Evolutionary conservation across 2,113 vertebrate genomes (phyloP), one percentile per base, ranked within the genome.

Genomic region (Antidorcas marsupialis): DNA sequence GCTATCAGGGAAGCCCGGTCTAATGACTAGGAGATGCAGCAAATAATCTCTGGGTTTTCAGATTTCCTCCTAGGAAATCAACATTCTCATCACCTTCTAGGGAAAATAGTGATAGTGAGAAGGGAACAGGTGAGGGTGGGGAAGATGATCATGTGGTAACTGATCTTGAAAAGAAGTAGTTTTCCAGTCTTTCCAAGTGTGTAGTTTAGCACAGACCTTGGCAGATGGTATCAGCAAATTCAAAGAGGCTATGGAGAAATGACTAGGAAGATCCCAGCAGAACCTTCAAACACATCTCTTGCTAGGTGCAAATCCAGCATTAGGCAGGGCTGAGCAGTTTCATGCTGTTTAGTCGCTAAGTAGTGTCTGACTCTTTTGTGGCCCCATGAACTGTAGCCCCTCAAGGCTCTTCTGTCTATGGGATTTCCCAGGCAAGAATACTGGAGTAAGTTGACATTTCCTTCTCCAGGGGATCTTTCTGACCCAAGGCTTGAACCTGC

Each of bases 81-180:
- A 74, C 28, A 93, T 57, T 43, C 33, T 84, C 71, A 17, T 28
- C 62, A 15, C 15, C 43, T 92, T 89, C 45, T 16, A 71, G n/a
- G 6, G 27, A 67, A 89, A 59, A 7, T 15, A 25, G 25, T 27
- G 27, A 28, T 15, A 33, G 28, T 11, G 1, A 8, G 12, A 83
- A 62, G 55, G n/a, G 67, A 76, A 19, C 3, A 60, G 21, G 55
- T 52, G 25, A 57, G 28, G 19, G 10, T 17, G 2, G 23, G 9
- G 39, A 50, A 3, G 14, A 0, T 3, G 13, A 13, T 83, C 3
- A 3, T 16, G 3, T 21, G 13, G 14, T 28, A 55, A 67, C 16
- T 55, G 21, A 59, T 91, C n/a, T 55, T 86, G 28, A 76, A 92
- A 95, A 30, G 23, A 79, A 79, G 84, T 81, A 83, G 84, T 67